Evolutionary conservation across 2,113 vertebrate genomes (phyloP).

Genomic region (Eupsittula cactorum): DNA sequence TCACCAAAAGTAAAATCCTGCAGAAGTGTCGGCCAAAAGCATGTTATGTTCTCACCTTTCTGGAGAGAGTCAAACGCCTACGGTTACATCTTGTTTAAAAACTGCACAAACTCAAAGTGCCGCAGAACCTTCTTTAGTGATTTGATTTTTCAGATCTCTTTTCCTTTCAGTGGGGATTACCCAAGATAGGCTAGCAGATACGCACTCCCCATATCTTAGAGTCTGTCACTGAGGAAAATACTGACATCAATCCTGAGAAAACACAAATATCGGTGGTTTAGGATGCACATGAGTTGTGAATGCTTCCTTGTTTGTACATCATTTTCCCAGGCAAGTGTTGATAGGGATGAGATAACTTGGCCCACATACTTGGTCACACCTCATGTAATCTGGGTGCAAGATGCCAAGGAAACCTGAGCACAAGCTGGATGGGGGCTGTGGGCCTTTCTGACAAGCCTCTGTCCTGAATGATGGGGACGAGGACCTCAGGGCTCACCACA

Average conservation of each 20-base stretch:
- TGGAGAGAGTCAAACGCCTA: not conserved
- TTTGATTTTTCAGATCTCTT: not conserved
- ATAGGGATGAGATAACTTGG: not conserved
- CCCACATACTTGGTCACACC: not conserved
- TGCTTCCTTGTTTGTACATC: not conserved
- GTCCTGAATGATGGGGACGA: not conserved
- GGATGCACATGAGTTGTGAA: not conserved
- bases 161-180: not conserved
- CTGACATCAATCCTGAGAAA: not conserved
- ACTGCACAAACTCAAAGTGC: not conserved
- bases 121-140: not conserved
- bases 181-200: not conserved
- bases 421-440: not conserved
- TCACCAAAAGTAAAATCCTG: not conserved
- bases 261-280: not conserved
- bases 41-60: not conserved
- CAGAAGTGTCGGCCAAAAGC: not conserved
- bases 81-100: not conserved
- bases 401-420: not conserved
- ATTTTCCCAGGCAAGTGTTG: not conserved
- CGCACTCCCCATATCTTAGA: not conserved
- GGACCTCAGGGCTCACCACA: not conserved
- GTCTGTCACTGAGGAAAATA: not conserved
- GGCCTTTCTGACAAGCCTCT: not conserved
- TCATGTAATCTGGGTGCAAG: not conserved